These are phyloP conservation scores for Cabera pusaria DNA, from an alignment of 2,888 invertebrate species.

Conservation along the genomic window DNA sequence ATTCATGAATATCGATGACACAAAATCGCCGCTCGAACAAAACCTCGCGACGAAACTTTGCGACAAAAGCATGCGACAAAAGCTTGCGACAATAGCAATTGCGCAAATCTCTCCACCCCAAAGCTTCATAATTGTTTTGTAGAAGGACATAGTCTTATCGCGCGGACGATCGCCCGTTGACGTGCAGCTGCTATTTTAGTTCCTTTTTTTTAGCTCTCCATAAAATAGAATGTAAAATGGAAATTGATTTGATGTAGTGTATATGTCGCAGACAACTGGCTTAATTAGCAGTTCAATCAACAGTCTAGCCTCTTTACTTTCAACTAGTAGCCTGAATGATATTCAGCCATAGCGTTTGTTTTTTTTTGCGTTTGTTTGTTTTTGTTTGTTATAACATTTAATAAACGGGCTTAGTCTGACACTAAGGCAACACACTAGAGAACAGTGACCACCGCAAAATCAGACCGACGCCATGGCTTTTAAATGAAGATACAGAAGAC, in stretches of 20 bases:
- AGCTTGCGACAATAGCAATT: conserved; percentile 56
- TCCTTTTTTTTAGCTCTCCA: conserved; percentile 52
- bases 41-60: conserved; percentile 14
- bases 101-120: conserved; percentile 60
- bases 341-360: too few species aligned
- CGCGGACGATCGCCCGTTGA: conserved; percentile 56
- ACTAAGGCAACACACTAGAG: too few species aligned
- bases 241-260: conserved; percentile 39
- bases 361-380: too few species aligned
- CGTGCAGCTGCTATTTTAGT: conserved; percentile 70
- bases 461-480: too few species aligned
- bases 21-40: conserved; percentile 37
- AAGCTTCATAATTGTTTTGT: conserved; percentile 75
- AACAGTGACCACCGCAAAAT: too few species aligned
- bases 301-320: too few species aligned
- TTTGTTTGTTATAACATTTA: too few species aligned
- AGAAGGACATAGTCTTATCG: conserved; percentile 74
- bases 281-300: too few species aligned
- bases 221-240: conserved; percentile 43
- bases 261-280: too few species aligned
- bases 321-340: too few species aligned
- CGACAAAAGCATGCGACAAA: conserved; percentile 50
- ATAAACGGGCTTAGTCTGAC: too few species aligned
- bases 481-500: too few species aligned
- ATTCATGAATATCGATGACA: conserved; percentile 46